Evolutionary conservation across 1,140 invertebrate species (phyloP), one percentile per base, ranked within the genome.

Genomic region (Trichoplusia ni): DNA sequence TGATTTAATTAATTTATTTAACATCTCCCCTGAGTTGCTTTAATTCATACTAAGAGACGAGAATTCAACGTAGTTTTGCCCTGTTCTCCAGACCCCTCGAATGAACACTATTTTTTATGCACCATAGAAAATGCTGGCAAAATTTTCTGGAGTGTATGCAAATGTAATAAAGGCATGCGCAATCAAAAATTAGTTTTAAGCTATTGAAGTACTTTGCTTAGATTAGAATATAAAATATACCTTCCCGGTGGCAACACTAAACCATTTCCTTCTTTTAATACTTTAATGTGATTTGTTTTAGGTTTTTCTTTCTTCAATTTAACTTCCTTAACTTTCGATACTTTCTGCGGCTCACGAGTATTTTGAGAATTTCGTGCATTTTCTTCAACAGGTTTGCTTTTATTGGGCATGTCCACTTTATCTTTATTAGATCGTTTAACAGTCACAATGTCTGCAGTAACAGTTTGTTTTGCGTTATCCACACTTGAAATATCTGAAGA

Each of bases 401-500:
- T 64, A 37, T 29, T 47, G 0, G 27, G 13, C n/a, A 14, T 61
- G 19, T 47, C 40, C n/a, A 18, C 38, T 21, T 14, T 44, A 58
- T 66, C 29, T 25, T 58, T 23, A 6, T 6, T 40, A 14, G 2
- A 38, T 49, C 8, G 27, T 64, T 67, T 25, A 40, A 25, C 23
- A 33, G 54, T 9, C 33, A 40, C 66, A 21, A 23, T 14, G 19
- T 69, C 53, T 61, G 19, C 16, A 56, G 42, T 54, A 44, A n/a
- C n/a, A n/a, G n/a, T n/a, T n/a, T n/a, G 7, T 40, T 66, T 44
- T 31, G 47, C 21, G 40, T 69, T 79, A 47, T 77, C 73, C 11
- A 64, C 27, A 42, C 51, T 75, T 53, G 85, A 83, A 31, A 40
- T 53, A 38, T 90, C 87, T 37, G 81, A 81, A 49, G 80, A 69